phyloP scores from a whole-genome alignment of 2,888 invertebrate species.

The Myopa tessellatipennis region DNA sequence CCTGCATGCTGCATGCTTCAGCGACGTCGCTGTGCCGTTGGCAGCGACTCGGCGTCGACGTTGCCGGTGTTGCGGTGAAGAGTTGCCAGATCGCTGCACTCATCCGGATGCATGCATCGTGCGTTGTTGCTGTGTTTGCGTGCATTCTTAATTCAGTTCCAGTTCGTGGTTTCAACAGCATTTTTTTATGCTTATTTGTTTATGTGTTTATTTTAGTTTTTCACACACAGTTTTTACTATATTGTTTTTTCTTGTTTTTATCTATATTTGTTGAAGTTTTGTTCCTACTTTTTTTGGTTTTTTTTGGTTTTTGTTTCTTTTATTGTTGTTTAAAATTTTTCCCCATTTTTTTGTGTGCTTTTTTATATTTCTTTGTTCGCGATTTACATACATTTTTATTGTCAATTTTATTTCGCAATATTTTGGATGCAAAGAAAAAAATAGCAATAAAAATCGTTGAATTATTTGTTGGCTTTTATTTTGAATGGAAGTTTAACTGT shows the following conservation, averaged over 20 bases:
- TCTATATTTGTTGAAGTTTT: background rate
- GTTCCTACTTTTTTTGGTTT: background rate
- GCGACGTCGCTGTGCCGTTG: conserved; percentile 21
- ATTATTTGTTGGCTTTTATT: background rate
- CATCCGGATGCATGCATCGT: conserved; percentile 34
- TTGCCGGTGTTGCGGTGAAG: conserved; percentile 5
- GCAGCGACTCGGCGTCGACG: conserved; percentile 8
- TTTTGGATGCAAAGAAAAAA: background rate
- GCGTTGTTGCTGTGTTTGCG: conserved; percentile 16
- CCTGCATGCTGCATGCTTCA: conserved; percentile 42
- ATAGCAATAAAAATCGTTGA: background rate
- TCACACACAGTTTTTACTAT: background rate
- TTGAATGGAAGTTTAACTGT: background rate
- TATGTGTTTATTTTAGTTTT: background rate
- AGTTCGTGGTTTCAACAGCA: conserved; percentile 3
- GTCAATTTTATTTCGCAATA: background rate
- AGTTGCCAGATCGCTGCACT: conserved; percentile 21
- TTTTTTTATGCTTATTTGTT: conserved; percentile 1
- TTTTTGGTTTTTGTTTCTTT: background rate
- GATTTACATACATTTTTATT: background rate
- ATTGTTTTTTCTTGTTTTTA: background rate
- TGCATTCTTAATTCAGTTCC: conserved; percentile 29
- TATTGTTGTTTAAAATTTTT: background rate
- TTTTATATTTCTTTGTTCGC: too few relatives aligned
- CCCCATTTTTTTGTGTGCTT: too few relatives aligned